Base-by-base conservation (phyloP, 2,113 vertebrate species). In the Gallinago undulata region DNA sequence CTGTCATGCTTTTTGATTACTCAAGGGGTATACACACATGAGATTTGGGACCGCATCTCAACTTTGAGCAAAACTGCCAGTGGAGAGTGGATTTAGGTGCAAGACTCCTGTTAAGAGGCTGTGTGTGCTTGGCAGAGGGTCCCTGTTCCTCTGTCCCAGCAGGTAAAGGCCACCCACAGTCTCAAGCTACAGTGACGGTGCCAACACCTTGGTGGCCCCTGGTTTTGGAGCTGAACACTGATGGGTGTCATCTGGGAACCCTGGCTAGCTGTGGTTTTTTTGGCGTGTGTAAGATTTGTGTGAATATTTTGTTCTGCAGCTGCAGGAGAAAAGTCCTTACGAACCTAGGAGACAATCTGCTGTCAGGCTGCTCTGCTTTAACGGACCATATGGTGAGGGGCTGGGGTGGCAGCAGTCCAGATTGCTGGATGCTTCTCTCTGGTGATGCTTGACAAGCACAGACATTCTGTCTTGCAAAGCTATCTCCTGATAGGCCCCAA, bases 381-480 rank as follows among this genome's bases (percentile, higher is more conserved):
- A 16, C 0, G 0, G 23, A 5, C 37, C 10, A 2, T 21, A 2
- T 15, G 60, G 43, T 18, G 43, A 78, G 41, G 27, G 35, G 7
- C 81, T 79, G 72, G 16, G 1, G 10, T 51, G 83, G 33, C 82
- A 18, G 2, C 48, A 31, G 13, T 10, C 66, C 35, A 53, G 33
- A 13, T 22, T 82, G 48, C 70, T 43, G 60, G 43, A 16, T 75
- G 18, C 37, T 85, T 53, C 50, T 75, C 30, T 35, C 50, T 41
- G 43, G 11, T 39, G 48, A 13, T 75, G 60, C 33, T 59, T 47
- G 19, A 31, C 28, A 79, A 79, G 24, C 25, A 37, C n/a, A 64
- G 12, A 4, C 8, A 1, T 31, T 62, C 59, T 57, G 8, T 35
- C 66, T 79, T 41, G 43, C 2, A 5, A 57, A 55, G 19, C 16